Evolutionary conservation across 2,888 invertebrate species (phyloP), one percentile per base, ranked within the genome.

Genomic region (Netelia fuscicornis): DNA sequence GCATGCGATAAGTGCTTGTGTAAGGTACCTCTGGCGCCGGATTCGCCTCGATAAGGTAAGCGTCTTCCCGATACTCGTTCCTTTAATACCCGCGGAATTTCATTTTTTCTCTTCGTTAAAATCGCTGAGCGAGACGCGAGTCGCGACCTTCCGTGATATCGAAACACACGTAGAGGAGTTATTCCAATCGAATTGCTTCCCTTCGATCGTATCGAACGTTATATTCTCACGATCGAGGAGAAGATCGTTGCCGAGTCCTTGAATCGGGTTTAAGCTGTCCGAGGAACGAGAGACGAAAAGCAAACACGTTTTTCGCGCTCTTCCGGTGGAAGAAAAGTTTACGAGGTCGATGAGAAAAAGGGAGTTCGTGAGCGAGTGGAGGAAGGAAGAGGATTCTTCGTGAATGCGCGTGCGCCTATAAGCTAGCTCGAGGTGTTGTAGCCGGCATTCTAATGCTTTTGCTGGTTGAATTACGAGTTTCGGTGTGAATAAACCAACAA

Each of bases 401-500:
- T 8, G 9, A 20, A 56, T 9, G 17, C 9, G 11, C 2, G 58
- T 60, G 23, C 2, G 60, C 54, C 48, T 48, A 48, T 48, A 48
- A 60, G 75, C 54, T 30, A 25, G 58, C 30, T 23, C 52, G 44
- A 48, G n/a, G 48, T 23, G 56, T 71, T 68, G 54, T 20, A 56
- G 54, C 23, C 20, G 10, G 42, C 65, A 65, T 71, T 65, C 60
- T 13, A 52, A 65, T 64, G 58, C 70, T 60, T 79, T 71, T 77
- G 77, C 60, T 48, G 70, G 42, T 67, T 75, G 81, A 86, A 85
- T 86, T 78, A 62, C 80, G 75, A 71, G 70, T 42, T 44, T 62
- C 65, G 54, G 75, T 65, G 74, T 70, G 75, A 82, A 79, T 60
- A 75, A 78, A 85, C 64, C 70, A 79, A 54, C 75, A 58, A 48